Evolutionary conservation across 1,140 invertebrate species (phyloP).

Genomic region (Gerris buenoi): DNA sequence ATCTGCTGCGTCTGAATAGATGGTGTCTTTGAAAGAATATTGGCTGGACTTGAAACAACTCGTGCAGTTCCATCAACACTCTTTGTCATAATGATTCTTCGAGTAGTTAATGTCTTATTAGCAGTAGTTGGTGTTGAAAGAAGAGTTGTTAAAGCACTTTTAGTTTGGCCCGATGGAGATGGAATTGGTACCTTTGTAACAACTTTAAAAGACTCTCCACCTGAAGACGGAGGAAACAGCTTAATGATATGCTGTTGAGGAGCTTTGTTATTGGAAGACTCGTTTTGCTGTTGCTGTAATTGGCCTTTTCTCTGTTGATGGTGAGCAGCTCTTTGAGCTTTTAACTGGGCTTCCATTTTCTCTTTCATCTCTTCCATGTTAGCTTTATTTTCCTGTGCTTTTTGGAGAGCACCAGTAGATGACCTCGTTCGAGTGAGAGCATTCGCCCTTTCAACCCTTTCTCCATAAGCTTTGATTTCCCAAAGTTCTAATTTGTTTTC

Average conservation of each 20-base stretch:
- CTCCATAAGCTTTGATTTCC: conserved; percentile 92
- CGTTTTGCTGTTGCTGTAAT: conserved; percentile 36
- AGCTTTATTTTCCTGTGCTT: conserved; percentile 32
- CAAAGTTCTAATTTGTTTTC: conserved; percentile 90
- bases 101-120: conserved; percentile 47
- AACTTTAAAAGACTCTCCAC: conserved; percentile 37
- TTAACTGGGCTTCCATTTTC: conserved; percentile 76
- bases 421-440: conserved; percentile 49
- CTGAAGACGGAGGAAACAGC: conserved; percentile 36
- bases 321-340: conserved; percentile 68
- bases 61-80: conserved; percentile 57
- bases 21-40: conserved; percentile 35
- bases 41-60: conserved; percentile 44
- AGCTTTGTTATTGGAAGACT: conserved; percentile 20
- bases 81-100: conserved; percentile 67
- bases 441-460: conserved; percentile 44
- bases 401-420: conserved; percentile 35
- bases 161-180: conserved; percentile 37
- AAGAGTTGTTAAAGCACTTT: conserved; percentile 50
- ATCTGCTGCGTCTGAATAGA: conserved; percentile 31
- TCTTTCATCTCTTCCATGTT: conserved; percentile 72
- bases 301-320: conserved; percentile 56
- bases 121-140: conserved; percentile 43
- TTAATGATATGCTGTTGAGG: conserved; percentile 36
- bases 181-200: conserved; percentile 44